A percentile compares a stretch with the other conserved stretches of the same genome.
Conservation (phyloP, 1,140 invertebrate species). For the Drosophila varians region DNA sequence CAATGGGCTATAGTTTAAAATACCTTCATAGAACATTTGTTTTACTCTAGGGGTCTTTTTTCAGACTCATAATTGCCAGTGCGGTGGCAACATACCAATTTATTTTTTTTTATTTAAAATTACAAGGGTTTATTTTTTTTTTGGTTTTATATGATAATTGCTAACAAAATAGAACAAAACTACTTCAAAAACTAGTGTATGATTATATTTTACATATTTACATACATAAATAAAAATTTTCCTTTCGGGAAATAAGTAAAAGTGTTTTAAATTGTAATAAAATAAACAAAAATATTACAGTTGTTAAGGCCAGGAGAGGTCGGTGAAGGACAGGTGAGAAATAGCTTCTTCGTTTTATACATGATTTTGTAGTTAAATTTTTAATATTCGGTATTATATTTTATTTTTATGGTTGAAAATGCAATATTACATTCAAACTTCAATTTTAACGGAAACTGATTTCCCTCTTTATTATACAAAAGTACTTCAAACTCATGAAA, state of each 20-base stretch:
- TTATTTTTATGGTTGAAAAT: neutral
- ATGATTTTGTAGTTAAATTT: slow-evolving; percentile 52
- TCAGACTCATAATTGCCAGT: neutral
- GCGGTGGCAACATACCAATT: neutral
- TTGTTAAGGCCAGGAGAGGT: slow-evolving; percentile 91
- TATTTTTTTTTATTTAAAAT: too few relatives aligned
- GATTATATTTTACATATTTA: neutral
- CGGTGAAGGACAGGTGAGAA: slow-evolving; percentile 89
- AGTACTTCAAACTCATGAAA: neutral
- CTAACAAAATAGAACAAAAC: neutral
- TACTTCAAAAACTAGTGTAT: too few relatives aligned
- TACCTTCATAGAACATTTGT: neutral
- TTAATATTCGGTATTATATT: slow-evolving; percentile 9
- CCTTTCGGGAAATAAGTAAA: neutral
- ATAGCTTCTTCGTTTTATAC: slow-evolving; percentile 33
- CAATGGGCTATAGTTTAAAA: neutral
- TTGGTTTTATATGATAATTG: neutral
- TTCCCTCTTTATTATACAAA: neutral
- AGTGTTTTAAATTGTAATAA: slow-evolving; percentile 26
- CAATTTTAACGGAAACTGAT: neutral
- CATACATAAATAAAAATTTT: neutral
- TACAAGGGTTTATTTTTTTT: too few relatives aligned
- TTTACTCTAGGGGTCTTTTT: neutral
- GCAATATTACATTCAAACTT: neutral
- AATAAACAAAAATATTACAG: slow-evolving; percentile 83